Percentiles rank a stretch among this genome's conserved stretches.
Conservation (phyloP, 1,140 invertebrate species). For the Zaprionus ghesquierei region DNA sequence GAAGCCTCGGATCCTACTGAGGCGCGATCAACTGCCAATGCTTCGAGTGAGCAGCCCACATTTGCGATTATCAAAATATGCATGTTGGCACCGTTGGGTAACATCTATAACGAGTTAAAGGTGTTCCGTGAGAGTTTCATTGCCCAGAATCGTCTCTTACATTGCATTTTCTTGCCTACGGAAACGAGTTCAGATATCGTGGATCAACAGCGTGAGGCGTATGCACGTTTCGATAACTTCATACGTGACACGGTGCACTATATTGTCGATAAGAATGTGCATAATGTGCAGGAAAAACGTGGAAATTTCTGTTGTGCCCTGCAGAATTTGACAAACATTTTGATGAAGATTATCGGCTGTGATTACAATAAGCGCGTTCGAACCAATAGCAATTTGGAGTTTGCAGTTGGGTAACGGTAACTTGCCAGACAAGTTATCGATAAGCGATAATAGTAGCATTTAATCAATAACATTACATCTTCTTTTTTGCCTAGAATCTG, state of each 20-base stretch:
- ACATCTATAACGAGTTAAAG: conserved; percentile 48
- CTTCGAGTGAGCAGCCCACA: conserved; percentile 2
- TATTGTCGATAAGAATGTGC: conserved; percentile 48
- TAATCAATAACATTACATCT: background rate
- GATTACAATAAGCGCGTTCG: conserved; percentile 49
- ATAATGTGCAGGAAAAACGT: conserved; percentile 34
- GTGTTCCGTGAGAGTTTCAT: conserved; percentile 51
- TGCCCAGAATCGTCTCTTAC: conserved; percentile 54
- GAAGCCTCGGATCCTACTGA: background rate
- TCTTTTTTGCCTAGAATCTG: conserved; percentile 41
- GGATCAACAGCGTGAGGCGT: conserved; percentile 21
- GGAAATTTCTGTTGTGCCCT: conserved; percentile 53
- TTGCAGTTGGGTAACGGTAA: conserved; percentile 33
- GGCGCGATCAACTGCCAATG: too few relatives aligned
- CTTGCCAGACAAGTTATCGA: background rate
- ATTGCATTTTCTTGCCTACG: conserved; percentile 10
- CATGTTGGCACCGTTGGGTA: conserved; percentile 46
- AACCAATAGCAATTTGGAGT: conserved; percentile 40
- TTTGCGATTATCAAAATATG: conserved; percentile 64
- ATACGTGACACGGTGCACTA: conserved; percentile 38
- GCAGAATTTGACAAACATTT: conserved; percentile 56
- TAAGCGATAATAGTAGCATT: background rate
- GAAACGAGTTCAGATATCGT: background rate
- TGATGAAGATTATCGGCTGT: conserved; percentile 55
- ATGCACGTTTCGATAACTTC: conserved; percentile 46